phyloP scores from a whole-genome alignment of 2,113 vertebrate species.

The Trematocara zebra region DNA sequence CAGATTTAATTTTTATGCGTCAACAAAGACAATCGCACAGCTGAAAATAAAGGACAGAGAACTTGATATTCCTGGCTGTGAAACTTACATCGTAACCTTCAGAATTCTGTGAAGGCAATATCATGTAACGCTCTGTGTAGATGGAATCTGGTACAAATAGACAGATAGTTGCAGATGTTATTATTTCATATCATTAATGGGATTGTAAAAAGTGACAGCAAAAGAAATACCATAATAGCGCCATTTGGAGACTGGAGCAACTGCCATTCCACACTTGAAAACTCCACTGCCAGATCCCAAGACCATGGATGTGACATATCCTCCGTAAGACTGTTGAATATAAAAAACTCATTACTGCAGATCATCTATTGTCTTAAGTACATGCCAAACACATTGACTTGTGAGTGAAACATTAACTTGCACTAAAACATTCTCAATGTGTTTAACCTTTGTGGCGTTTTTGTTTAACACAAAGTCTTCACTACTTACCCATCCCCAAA shows the following conservation, averaged over 20 bases:
- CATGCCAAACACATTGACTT: not conserved
- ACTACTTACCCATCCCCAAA: slow-evolving; percentile 96
- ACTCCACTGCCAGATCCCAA: slow-evolving; percentile 87
- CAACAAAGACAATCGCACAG: not conserved
- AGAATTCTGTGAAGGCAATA: slow-evolving; percentile 77
- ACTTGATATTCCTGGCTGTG: not conserved
- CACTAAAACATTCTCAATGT: not conserved
- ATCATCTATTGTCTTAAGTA: not conserved
- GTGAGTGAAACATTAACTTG: slow-evolving; percentile 22
- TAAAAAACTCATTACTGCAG: not conserved
- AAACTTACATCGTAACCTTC: slow-evolving; percentile 78
- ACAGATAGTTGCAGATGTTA: not conserved
- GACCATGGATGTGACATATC: slow-evolving; percentile 95
- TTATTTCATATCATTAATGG: not conserved
- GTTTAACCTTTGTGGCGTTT: not conserved
- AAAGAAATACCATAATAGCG: slow-evolving; percentile 88
- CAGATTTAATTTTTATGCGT: not conserved
- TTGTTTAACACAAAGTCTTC: not conserved
- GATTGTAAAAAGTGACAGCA: not conserved
- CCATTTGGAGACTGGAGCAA: slow-evolving; percentile 94
- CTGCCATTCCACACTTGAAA: slow-evolving; percentile 96
- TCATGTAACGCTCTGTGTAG: slow-evolving; percentile 95
- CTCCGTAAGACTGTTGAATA: slow-evolving; percentile 90
- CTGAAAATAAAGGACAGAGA: not conserved
- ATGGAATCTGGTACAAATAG: slow-evolving; percentile 62